Evolutionary conservation across 2,888 invertebrate genomes (phyloP), one percentile per base, ranked within the genome.

Genomic region (Autographa pulchrina): DNA sequence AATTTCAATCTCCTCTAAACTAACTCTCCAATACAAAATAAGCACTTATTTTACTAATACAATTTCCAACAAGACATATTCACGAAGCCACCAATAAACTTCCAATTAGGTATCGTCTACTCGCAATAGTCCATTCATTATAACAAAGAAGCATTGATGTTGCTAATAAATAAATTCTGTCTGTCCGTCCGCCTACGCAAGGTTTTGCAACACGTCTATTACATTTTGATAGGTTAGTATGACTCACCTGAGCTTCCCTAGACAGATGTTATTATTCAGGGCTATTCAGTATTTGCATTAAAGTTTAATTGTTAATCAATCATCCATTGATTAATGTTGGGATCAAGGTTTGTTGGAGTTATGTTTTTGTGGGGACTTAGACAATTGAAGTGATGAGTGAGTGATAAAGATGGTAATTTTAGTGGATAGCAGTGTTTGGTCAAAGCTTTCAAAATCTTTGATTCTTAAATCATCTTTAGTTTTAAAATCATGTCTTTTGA

Each of bases 141-240:
- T 86, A 87, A 87, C 85, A 84, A 84, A 83, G 85, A 87, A 85
- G 80, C 82, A 83, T 83, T 85, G 84, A 86, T 88, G 85, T 83
- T 76, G 78, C 82, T 83, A 86, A 88, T 91, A 88, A 90, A 89
- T 91, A 88, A 86, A 78, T 78, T 80, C 71, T 82, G 81, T 72
- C 75, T 80, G 85, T 86, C 87, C 88, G 80, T 83, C 87, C 88
- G 80, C 94, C 94, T 88, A 93, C 93, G 82, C 82, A 72, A 64
- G 70, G 83, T 91, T 91, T 92, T 83, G 92, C 91, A 93, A 93
- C 85, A 89, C 91, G 88, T 92, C 92, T 91, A 92, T 93, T 93
- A 92, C 89, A 86, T 80, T 90, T 90, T 91, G 91, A 93, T 92
- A 91, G 90, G 88, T 83, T 83, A 78, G 69, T 72, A 78, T 89